These are phyloP conservation scores for Ylistrum balloti DNA, from an alignment of 1,140 invertebrate species.

Conservation along the genomic window DNA sequence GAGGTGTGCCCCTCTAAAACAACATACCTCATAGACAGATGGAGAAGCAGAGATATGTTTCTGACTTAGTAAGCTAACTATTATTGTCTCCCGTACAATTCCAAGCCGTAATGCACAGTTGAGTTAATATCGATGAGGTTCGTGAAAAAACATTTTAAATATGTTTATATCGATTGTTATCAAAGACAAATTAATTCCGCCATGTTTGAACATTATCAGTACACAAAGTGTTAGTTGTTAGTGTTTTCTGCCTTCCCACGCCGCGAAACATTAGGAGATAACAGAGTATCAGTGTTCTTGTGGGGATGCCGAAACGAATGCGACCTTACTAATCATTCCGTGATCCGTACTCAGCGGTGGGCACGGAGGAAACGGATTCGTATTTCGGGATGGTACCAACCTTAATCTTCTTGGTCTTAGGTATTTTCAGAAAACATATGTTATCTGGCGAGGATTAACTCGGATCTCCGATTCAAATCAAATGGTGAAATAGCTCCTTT, in stretches of 20 bases:
- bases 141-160: neutral
- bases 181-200: neutral
- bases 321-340: conserved; percentile 17
- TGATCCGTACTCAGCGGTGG: conserved; percentile 13
- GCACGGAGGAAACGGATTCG: neutral
- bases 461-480: neutral
- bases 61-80: no score
- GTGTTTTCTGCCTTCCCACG: neutral
- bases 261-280: neutral
- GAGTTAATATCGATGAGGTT: neutral
- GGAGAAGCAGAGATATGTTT: neutral
- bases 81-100: no score
- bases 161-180: neutral
- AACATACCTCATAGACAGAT: conserved; percentile 5
- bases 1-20: neutral
- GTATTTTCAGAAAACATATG: neutral
- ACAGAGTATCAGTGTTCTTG: neutral
- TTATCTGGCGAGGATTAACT: conserved; percentile 7
- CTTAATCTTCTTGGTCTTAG: neutral
- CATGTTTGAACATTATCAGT: neutral
- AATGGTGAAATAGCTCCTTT: neutral
- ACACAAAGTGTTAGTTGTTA: neutral
- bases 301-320: neutral
- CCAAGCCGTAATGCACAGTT: neutral
- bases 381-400: neutral